Conservation (phyloP, 2,888 invertebrate genomes). For the Scelioninae gen. 2 region DNA sequence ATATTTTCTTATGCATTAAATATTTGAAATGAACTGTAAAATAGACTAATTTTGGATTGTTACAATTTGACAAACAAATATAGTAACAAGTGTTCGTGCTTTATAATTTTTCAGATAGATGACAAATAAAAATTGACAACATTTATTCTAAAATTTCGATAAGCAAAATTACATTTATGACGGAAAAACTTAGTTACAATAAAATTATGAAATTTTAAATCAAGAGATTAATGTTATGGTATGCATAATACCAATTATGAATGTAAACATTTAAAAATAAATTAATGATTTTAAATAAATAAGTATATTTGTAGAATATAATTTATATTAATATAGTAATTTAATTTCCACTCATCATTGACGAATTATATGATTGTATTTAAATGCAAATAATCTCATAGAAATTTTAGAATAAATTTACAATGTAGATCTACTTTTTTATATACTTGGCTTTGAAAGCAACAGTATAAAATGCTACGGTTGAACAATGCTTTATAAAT, state of each 20-base stretch:
- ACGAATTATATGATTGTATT: neutral
- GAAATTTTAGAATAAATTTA: slow-evolving; percentile 25
- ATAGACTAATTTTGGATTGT: too few species aligned
- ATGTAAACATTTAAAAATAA: too few species aligned
- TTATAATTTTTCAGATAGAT: neutral
- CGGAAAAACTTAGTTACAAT: neutral
- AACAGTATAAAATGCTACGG: slow-evolving; percentile 40
- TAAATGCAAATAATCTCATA: neutral
- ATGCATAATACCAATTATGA: too few species aligned
- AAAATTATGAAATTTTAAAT: too few species aligned
- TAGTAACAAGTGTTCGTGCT: slow-evolving; percentile 17
- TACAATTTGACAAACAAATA: too few species aligned
- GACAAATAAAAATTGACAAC: neutral
- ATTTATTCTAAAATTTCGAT: slow-evolving; percentile 18
- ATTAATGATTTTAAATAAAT: neutral
- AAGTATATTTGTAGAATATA: too few species aligned
- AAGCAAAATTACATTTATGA: neutral
- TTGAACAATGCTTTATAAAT: slow-evolving; percentile 42
- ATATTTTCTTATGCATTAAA: slow-evolving; percentile 30
- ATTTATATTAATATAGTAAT: too few species aligned
- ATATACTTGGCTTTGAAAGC: slow-evolving; percentile 10
- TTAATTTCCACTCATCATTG: too few species aligned
- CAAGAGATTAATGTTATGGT: too few species aligned
- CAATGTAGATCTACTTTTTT: too few species aligned
- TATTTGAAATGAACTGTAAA: slow-evolving; percentile 19